Base-by-base conservation (phyloP, 2,888 invertebrate genomes). In the Lasioglossum vierecki region DNA sequence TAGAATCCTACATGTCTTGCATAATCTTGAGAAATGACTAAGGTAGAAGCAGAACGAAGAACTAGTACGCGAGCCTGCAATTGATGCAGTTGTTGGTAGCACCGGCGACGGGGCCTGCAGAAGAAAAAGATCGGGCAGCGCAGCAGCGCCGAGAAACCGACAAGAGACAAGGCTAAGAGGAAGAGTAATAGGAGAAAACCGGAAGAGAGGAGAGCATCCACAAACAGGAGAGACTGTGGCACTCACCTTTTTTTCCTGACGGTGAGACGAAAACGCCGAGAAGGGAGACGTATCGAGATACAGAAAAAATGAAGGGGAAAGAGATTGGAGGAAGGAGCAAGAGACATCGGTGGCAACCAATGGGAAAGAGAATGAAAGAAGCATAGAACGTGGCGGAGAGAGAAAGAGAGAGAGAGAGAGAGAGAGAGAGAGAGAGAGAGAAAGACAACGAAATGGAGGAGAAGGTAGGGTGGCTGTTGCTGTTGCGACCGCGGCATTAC, bases 401-500 rank as follows among this genome's bases (percentile, higher is more conserved):
- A 18, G 8, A 22, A 8, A 18, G 49, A 49, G 18, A 49, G 22
- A 53, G 22, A 35, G 35, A 35, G 35, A 35, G 35, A 35, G 35
- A 22, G 53, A 22, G 49, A 49, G 22, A 18, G 8, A 22, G 8
- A 53, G 57, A 8, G 11, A 41, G 41, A 70, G 41, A 70, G 70
- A 5, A 41, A 39, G 70, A 70, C 70, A 89, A 89, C 87, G 82
- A 87, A 82, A 75, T 84, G 87, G 82, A 79, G 87, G 44, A 77
- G 80, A 80, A 84, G 85, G 86, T 79, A 85, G 91, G 91, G 91
- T 93, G 92, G 92, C 92, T 94, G 94, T 93, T 94, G 93, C 94
- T 94, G 94, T 94, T 94, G 94, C 93, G 94, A 94, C 93, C 93
- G 91, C 91, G 90, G 93, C 93, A 94, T 95, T 94, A 94, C 93